These are phyloP conservation scores for Shinisaurus crocodilurus DNA, from an alignment of 2,113 vertebrate species.

Conservation along the genomic window DNA sequence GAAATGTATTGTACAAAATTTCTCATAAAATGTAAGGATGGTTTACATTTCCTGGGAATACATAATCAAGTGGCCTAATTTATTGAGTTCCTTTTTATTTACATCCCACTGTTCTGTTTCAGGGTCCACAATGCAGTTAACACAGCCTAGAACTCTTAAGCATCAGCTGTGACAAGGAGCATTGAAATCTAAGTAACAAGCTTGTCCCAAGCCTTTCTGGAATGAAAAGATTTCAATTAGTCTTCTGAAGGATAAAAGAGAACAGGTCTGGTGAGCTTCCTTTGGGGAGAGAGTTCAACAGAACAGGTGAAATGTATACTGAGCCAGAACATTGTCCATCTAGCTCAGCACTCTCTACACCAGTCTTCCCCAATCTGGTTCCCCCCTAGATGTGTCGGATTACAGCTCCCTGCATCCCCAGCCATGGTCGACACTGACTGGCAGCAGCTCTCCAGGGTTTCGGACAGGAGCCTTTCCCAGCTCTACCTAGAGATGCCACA, in stretches of 20 bases:
- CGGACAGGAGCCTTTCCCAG: too few species aligned
- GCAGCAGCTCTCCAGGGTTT: too few species aligned
- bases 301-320: too few species aligned
- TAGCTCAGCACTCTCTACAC: too few species aligned
- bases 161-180: background rate
- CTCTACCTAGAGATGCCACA: too few species aligned
- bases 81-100: background rate
- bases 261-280: too few species aligned
- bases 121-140: background rate
- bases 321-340: too few species aligned
- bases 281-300: too few species aligned
- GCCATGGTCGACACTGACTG: too few species aligned
- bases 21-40: background rate
- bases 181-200: background rate
- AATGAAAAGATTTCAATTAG: background rate
- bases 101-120: background rate
- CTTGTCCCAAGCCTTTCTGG: background rate
- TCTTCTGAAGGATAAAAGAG: background rate
- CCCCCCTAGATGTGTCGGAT: too few species aligned
- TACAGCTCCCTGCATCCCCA: too few species aligned
- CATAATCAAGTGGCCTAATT: rapidly evolving
- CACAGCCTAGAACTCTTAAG: background rate
- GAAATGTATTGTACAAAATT: background rate
- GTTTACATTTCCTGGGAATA: conserved; percentile 25
- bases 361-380: too few species aligned